Conservation (phyloP, 2,888 invertebrate genomes). For the Cistogaster globosa region DNA sequence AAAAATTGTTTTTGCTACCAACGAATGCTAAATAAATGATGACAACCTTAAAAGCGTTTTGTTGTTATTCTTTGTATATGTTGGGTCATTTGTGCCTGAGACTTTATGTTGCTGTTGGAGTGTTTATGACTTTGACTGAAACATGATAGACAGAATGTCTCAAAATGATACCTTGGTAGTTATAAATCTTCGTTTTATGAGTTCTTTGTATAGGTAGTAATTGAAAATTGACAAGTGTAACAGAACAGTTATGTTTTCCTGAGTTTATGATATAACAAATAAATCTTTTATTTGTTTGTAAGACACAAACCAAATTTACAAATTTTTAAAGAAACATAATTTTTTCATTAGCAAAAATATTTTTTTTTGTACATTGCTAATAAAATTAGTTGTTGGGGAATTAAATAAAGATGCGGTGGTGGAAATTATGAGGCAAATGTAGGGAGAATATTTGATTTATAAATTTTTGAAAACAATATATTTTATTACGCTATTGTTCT, state of each 20-base stretch:
- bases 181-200: constrained; percentile 46
- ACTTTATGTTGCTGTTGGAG: background rate
- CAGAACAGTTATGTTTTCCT: constrained; percentile 14
- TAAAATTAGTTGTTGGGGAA: no score
- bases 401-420: no score
- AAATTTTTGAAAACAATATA: no score
- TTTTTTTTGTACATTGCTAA: background rate
- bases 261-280: constrained; percentile 52
- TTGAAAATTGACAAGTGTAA: constrained; percentile 40
- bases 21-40: constrained; percentile 72
- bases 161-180: constrained; percentile 1
- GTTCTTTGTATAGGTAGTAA: constrained; percentile 25
- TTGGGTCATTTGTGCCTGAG: constrained; percentile 46
- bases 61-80: constrained; percentile 71
- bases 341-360: constrained; percentile 3
- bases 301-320: constrained; percentile 13
- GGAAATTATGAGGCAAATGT: no score
- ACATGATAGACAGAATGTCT: constrained; percentile 16
- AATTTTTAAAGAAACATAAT: background rate
- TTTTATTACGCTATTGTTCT: no score
- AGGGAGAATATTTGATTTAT: no score
- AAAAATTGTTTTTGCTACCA: constrained; percentile 13
- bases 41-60: constrained; percentile 74
- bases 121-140: background rate
- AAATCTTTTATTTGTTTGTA: constrained; percentile 47